Conservation (phyloP, 2,888 invertebrate species). For the Amphipyra berbera region DNA sequence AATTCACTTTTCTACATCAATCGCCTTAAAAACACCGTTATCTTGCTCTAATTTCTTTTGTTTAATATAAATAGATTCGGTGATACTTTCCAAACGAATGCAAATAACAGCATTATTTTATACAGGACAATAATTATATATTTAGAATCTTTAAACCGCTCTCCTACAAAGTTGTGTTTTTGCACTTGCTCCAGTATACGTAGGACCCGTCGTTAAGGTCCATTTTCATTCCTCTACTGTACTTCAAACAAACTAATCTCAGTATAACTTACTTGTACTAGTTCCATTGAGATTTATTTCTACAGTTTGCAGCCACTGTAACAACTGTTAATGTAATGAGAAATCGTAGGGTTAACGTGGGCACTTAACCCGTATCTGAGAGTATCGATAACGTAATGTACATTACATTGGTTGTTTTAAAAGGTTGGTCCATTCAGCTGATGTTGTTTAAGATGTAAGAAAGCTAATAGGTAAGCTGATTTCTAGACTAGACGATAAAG, state of each 20-base stretch:
- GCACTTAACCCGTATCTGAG: conserved; percentile 47
- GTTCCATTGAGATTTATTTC: conserved; percentile 37
- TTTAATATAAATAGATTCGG: too few relatives aligned
- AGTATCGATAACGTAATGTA: conserved; percentile 37
- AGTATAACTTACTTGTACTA: background rate
- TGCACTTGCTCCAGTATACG: too few relatives aligned
- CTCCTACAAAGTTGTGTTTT: too few relatives aligned
- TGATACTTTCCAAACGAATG: too few relatives aligned
- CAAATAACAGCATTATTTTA: too few relatives aligned
- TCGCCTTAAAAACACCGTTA: too few relatives aligned
- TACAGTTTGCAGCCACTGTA: conserved; percentile 8
- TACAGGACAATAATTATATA: too few relatives aligned
- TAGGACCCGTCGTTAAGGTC: too few relatives aligned
- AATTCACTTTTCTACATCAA: too few relatives aligned
- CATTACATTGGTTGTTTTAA: conserved; percentile 20
- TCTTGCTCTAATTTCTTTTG: too few relatives aligned
- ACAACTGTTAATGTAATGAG: conserved; percentile 53
- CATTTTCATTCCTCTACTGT: too few relatives aligned
- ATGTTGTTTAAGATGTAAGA: conserved; percentile 15
- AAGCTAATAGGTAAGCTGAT: background rate
- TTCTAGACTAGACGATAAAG: conserved; percentile 14
- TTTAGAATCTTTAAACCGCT: too few relatives aligned
- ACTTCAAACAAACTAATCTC: background rate
- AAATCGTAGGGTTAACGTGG: conserved; percentile 54
- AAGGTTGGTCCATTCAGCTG: conserved; percentile 16